phyloP scores from a whole-genome alignment of 1,140 invertebrate species.

The Zaprionus nigranus region DNA sequence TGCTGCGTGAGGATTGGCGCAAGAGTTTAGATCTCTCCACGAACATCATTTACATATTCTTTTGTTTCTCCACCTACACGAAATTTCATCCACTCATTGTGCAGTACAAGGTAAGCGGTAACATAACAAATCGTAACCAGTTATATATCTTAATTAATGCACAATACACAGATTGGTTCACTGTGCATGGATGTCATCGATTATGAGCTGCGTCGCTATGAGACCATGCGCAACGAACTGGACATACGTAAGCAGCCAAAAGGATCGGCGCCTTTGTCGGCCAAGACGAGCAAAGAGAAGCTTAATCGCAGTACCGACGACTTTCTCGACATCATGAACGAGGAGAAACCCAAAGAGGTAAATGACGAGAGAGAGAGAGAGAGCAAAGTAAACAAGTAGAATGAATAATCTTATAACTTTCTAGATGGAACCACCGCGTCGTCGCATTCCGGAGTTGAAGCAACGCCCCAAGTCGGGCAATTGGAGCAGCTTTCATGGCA shows the following conservation, averaged over 20 bases:
- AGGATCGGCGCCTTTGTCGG: constrained; percentile 68
- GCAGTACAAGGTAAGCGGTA: constrained; percentile 90
- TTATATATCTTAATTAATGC: neutral
- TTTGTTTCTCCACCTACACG: constrained; percentile 98
- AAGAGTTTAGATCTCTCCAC: constrained; percentile 97
- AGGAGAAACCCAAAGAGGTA: constrained; percentile 83
- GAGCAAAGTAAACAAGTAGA: neutral
- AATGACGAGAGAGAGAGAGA: neutral
- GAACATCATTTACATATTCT: constrained; percentile 98
- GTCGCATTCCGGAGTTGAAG: constrained; percentile 88
- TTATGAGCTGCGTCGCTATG: constrained; percentile 95
- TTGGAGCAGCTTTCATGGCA: constrained; percentile 86
- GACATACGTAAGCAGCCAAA: constrained; percentile 87
- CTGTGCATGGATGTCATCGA: constrained; percentile 98
- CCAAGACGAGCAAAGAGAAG: constrained; percentile 80
- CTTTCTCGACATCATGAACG: constrained; percentile 83
- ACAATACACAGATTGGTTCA: constrained; percentile 91
- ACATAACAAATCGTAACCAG: neutral
- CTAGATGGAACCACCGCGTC: constrained; percentile 87
- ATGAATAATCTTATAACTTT: neutral
- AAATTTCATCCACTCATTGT: constrained; percentile 97
- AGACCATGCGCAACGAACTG: constrained; percentile 96
- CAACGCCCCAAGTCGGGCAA: constrained; percentile 89
- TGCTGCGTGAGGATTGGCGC: constrained; percentile 98
- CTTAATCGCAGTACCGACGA: constrained; percentile 79